Percentiles rank a stretch among this genome's conserved stretches.
phyloP scores from a whole-genome alignment of 2,113 vertebrate species.

The Sapayoa aenigma region DNA sequence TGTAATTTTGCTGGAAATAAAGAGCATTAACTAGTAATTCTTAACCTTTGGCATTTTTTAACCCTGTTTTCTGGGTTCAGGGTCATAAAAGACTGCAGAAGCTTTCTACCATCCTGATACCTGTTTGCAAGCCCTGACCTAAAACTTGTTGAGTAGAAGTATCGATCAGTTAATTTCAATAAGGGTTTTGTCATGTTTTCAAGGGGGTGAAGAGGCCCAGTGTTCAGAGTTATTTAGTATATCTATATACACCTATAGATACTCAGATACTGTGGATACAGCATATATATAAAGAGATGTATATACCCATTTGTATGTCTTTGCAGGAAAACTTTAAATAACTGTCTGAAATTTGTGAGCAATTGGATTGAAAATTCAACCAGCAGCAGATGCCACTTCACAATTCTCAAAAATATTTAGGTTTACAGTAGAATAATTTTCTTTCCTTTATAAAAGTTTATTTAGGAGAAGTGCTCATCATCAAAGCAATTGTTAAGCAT shows the following conservation, averaged over 20 bases:
- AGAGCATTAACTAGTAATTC: not conserved
- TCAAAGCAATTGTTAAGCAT: not conserved
- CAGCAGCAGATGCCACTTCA: not conserved
- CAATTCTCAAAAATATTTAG: not conserved
- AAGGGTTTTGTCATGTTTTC: not conserved
- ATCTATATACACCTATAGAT: accelerated
- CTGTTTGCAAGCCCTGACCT: not conserved
- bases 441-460: not conserved
- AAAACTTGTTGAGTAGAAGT: not conserved
- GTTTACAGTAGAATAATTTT: not conserved
- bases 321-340: not conserved
- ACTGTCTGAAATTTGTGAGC: not conserved
- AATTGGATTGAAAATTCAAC: not conserved
- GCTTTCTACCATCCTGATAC: not conserved
- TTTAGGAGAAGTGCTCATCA: not conserved
- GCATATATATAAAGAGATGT: accelerated
- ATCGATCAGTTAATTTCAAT: not conserved
- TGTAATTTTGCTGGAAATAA: not conserved
- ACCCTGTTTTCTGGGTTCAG: not conserved
- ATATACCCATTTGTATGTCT: too few species aligned
- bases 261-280: accelerated
- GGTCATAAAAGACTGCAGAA: not conserved
- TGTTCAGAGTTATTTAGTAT: not conserved
- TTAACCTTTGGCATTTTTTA: not conserved
- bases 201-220: not conserved